These are phyloP conservation scores for Halcyon malimbica DNA, from an alignment of 2,113 vertebrate species.

Conservation along the genomic window DNA sequence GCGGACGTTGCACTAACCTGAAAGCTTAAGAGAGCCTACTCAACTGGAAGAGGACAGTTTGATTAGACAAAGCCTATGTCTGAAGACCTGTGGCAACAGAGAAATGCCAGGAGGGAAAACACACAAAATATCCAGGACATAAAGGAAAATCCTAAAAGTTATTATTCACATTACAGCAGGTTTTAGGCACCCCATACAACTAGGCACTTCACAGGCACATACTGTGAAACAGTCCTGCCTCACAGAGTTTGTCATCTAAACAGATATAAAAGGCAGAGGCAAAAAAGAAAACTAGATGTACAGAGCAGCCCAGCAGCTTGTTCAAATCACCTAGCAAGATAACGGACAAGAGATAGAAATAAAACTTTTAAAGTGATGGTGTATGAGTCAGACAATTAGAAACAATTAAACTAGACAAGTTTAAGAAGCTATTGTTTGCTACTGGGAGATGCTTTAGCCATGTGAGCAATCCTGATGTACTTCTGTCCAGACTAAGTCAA, in stretches of 20 bases:
- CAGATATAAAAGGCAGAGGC: background rate
- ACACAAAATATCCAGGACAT: background rate
- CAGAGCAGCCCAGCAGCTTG: background rate
- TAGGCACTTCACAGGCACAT: background rate
- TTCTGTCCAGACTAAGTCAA: background rate
- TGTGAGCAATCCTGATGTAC: background rate
- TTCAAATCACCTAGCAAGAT: background rate
- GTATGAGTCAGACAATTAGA: background rate
- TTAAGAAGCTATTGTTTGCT: background rate
- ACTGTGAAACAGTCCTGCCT: background rate
- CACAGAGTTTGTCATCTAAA: background rate
- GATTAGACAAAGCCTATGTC: background rate
- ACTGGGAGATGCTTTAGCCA: background rate
- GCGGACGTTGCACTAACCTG: constrained; percentile 11
- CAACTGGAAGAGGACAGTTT: constrained; percentile 35
- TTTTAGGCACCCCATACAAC: background rate
- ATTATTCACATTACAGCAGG: background rate
- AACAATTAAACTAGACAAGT: background rate
- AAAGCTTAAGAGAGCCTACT: background rate
- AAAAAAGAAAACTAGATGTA: background rate
- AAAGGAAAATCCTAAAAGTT: background rate
- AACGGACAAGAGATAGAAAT: background rate
- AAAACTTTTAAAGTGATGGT: background rate
- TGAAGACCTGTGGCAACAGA: background rate
- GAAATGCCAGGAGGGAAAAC: background rate